Evolutionary conservation across 2,888 invertebrate species (phyloP), one percentile per base, ranked within the genome.

Genomic region (Phaonia tiefii): DNA sequence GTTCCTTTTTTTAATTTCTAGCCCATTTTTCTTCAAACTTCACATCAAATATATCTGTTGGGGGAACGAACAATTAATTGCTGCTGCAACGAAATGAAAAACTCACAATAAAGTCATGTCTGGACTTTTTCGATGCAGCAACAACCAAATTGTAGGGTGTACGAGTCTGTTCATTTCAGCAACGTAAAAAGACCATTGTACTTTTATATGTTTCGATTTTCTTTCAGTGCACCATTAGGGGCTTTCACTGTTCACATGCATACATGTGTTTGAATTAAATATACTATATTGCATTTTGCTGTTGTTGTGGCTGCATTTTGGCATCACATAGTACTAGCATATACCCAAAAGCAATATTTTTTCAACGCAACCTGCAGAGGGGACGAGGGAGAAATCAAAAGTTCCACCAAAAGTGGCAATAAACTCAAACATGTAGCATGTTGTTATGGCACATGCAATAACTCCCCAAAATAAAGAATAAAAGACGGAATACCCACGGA

Each of bases 361-460:
- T 58, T 74, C 56, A 22, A 10, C 39, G 4, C 31, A 31, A 5
- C 31, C 31, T 5, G 31, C 56, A 71, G 75, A 76, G 67, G 46
- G 58, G 65, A 39, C 31, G 31, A 71, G 69, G 31, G 58, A 66
- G 69, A 79, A 79, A 76, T 76, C 79, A 79, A 82, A 80, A 82
- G 73, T 79, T 75, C 42, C 76, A 63, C 60, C 73, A 69, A 82
- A 82, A 82, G 66, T 79, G 79, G 74, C 74, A 79, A 79, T 82
- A 82, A 82, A 75, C 74, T 74, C 75, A 49, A 46, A 69, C 67
- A 74, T 76, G 77, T 51, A 79, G 76, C 82, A 82, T 72, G 82
- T 77, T 82, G 79, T 63, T 77, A 37, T 63, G 77, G 49, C 82
- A 79, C 66, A 72, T 75, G 75, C 72, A 56, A 58, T 44, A 69